A percentile compares a stretch with the other conserved stretches of the same genome.
Conservation (phyloP, 2,888 invertebrate species). For the Tenthredo scrophulariae region DNA sequence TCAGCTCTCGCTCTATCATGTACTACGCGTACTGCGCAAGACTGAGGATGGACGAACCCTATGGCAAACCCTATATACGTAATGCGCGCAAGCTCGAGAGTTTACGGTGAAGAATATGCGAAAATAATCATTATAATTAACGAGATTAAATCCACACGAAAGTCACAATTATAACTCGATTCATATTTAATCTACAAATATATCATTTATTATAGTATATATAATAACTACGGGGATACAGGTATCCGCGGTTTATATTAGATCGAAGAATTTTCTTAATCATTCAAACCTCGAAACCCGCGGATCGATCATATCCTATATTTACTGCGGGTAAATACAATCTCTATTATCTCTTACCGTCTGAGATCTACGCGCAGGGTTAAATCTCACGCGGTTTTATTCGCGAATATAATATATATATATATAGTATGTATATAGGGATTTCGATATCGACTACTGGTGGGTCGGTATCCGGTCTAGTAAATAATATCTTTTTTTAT, state of each 20-base stretch:
- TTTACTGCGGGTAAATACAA: neutral
- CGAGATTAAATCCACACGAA: too few relatives aligned
- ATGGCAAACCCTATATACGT: neutral
- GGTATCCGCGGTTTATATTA: too few relatives aligned
- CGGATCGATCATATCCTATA: neutral
- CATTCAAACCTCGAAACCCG: neutral
- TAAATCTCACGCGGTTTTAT: neutral
- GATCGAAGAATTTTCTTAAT: too few relatives aligned
- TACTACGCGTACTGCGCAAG: slow-evolving; percentile 25
- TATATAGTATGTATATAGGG: too few relatives aligned
- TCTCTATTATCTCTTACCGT: neutral
- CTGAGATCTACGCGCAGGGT: neutral
- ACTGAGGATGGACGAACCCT: neutral
- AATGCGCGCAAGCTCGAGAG: neutral
- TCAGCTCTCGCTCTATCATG: neutral
- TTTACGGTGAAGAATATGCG: too few relatives aligned
- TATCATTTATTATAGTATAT: too few relatives aligned
- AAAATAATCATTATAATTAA: too few relatives aligned
- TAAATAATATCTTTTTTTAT: too few relatives aligned
- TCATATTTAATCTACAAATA: too few relatives aligned
- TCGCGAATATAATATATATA: too few relatives aligned
- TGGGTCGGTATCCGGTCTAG: neutral
- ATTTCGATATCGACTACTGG: neutral
- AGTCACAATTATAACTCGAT: too few relatives aligned
- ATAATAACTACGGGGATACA: too few relatives aligned